Base-by-base conservation (phyloP, 2,797 vertebrate species). In the Sandelia bainsii region DNA sequence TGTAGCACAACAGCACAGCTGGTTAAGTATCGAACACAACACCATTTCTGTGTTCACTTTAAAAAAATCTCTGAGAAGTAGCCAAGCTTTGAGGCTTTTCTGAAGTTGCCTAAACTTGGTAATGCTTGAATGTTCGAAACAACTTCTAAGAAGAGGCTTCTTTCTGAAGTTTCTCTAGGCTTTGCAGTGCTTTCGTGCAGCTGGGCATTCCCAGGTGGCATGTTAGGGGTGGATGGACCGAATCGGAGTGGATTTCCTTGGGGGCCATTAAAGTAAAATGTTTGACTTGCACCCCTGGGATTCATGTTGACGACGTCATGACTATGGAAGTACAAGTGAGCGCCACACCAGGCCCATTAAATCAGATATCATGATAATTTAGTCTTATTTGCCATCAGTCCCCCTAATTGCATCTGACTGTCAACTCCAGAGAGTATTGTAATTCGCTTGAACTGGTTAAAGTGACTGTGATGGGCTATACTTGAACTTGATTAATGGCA, bases 381-480 rank as follows among this genome's bases (percentile, higher is more conserved):
- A 73, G 75, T 88, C 86, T 93, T 92, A 94, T 94, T 94, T 91
- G 87, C 91, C 89, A 91, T 94, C 93, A 89, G 87, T 91, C 78
- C 72, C 77, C 66, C 91, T 94, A 93, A 94, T 94, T 91, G 92
- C 82, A 87, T 90, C 82, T 91, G 93, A 93, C 92, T 92, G 87
- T 77, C 54, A 73, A 85, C 93, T 91, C 91, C 56, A 19, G 84
- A 86, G 92, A 90, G 85, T 76, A 87, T 81, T 85, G 83, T 88
- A 89, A 92, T 93, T 90, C 83, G 75, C 82, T 83, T 90, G 88
- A 92, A 91, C 91, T 89, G 89, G 89, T 89, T 89, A 89, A 93
- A 93, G 88, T 88, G 91, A 88, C 82, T 90, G 87, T 84, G 91
- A 92, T 91, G 87, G 85, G 86, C 80, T 71, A 57, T 68, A 75